phyloP scores from a whole-genome alignment of 1,140 invertebrate species.

The Laupala kohalensis region DNA sequence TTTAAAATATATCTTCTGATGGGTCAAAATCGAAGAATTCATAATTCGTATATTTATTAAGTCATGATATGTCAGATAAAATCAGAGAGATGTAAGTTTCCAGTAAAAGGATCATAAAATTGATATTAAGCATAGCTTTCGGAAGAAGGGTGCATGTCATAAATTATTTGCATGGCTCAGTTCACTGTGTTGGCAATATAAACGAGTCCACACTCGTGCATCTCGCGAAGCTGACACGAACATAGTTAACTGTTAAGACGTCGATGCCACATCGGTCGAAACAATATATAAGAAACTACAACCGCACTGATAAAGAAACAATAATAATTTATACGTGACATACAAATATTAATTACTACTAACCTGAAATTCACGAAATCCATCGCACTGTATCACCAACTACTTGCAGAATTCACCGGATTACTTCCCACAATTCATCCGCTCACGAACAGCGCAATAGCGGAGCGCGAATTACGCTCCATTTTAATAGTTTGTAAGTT shows the following conservation, averaged over 20 bases:
- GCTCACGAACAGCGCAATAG: background rate
- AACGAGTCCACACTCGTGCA: background rate
- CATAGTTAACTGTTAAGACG: background rate
- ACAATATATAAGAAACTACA: too few relatives aligned
- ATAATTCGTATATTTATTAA: too few relatives aligned
- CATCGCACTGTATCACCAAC: background rate
- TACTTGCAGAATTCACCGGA: background rate
- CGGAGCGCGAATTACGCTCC: background rate
- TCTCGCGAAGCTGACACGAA: background rate
- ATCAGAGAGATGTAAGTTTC: too few relatives aligned
- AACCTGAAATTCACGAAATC: background rate
- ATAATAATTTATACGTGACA: background rate
- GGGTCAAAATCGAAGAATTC: too few relatives aligned
- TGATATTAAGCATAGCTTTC: too few relatives aligned
- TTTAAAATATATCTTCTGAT: too few relatives aligned
- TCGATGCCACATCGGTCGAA: background rate
- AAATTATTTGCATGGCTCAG: background rate
- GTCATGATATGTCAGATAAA: too few relatives aligned
- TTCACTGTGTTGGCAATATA: background rate
- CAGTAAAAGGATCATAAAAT: too few relatives aligned
- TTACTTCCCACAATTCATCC: background rate
- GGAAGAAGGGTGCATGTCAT: background rate
- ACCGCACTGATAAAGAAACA: too few relatives aligned
- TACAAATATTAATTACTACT: background rate
- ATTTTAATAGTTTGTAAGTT: too few relatives aligned